These are phyloP conservation scores for Ptyas mucosa DNA, from an alignment of 2,113 vertebrate species.

Conservation along the genomic window DNA sequence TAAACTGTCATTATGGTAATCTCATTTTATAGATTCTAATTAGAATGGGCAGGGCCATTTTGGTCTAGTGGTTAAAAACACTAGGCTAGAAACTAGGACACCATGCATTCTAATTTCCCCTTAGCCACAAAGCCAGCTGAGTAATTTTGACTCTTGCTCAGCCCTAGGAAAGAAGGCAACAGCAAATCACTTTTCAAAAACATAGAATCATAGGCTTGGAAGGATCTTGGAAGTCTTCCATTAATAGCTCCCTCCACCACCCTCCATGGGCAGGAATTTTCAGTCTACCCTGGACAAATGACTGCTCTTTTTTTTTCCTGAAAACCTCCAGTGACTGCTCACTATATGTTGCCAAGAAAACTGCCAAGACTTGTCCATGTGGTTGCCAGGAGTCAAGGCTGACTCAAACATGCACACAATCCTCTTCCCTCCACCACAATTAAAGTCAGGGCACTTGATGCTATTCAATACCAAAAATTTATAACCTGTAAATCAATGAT, in stretches of 20 bases:
- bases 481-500: not conserved
- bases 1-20: not conserved
- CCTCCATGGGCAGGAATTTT: not conserved
- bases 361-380: not conserved
- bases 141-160: not conserved
- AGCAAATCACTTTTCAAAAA: not conserved
- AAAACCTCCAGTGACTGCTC: not conserved
- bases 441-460: not conserved
- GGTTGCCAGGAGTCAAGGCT: not conserved
- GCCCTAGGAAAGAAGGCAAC: not conserved
- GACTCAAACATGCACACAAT: not conserved
- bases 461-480: not conserved
- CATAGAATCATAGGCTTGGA: not conserved
- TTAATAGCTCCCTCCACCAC: not conserved
- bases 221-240: not conserved
- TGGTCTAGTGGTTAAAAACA: not conserved
- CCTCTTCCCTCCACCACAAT: not conserved
- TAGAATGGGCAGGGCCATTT: not conserved
- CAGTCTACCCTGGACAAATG: not conserved
- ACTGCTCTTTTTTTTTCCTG: not conserved
- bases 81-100: not conserved
- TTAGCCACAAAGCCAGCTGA: not conserved
- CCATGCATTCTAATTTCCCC: not conserved
- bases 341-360: not conserved
- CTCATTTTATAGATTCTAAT: not conserved